Conservation (phyloP, 2,113 vertebrate genomes). For the Saguinus imperator region DNA sequence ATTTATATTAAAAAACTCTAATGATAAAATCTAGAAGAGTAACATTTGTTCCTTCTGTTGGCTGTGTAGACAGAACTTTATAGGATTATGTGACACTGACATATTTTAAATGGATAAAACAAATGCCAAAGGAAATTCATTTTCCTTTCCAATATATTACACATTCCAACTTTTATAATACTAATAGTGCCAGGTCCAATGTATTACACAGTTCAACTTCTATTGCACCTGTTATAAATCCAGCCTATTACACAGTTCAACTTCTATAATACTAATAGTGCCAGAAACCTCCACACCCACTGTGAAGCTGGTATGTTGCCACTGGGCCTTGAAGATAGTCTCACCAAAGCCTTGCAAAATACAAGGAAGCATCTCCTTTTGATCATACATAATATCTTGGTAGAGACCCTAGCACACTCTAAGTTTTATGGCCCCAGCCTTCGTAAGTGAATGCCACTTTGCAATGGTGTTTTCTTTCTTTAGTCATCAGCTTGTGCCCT, state of each 20-base stretch:
- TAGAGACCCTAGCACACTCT: background rate
- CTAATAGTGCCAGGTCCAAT: background rate
- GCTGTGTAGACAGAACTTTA: background rate
- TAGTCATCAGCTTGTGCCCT: background rate
- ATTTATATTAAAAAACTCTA: background rate
- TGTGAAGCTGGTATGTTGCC: background rate
- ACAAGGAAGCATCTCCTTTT: background rate
- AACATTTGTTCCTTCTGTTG: background rate
- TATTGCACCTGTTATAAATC: background rate
- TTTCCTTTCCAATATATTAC: background rate
- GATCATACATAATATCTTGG: background rate
- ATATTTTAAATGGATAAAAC: conserved; percentile 39
- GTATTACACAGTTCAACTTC: background rate
- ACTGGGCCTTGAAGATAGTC: background rate
- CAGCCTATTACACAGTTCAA: background rate
- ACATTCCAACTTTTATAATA: background rate
- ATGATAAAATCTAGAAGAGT: background rate
- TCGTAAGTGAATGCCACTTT: background rate
- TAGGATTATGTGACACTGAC: background rate
- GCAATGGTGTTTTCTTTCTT: background rate
- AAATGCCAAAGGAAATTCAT: conserved; percentile 19
- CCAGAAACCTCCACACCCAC: background rate
- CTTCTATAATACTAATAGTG: background rate
- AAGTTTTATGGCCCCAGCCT: background rate
- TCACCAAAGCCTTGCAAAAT: background rate